Base-by-base conservation (phyloP, 2,797 vertebrate species). In the Labroides dimidiatus region DNA sequence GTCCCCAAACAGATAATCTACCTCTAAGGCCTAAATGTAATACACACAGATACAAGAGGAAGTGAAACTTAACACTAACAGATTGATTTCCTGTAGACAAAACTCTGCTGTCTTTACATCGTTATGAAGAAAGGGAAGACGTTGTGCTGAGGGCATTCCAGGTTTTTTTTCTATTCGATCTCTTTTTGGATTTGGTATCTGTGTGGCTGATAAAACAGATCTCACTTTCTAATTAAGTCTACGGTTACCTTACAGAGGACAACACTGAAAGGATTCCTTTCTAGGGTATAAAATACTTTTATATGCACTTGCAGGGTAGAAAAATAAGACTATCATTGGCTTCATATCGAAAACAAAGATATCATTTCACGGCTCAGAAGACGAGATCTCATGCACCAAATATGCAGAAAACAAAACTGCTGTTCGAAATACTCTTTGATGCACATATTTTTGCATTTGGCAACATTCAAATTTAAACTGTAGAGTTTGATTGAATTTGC, bases 401-500 rank as follows among this genome's bases (percentile, higher is more conserved):
- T 39, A 39, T 4, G 49, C 11, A 27, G 9, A 47, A 36, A 50
- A 50, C 23, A 50, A 12, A 16, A 24, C 14, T 24, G 21, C 33
- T 48, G 24, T n/a, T 9, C n/a, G 3, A 50, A 62, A 64, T 54
- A 39, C 30, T 55, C 51, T 44, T 58, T 58, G 33, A 51, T 62
- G 48, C 10, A 42, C 72, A 47, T 54, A 37, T 48, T 62, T 51
- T 16, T 45, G 39, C 23, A 52, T 47, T 47, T 20, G 41, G 39
- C 17, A 64, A 48, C 21, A 44, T 9, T 17, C 37, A 70, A 59
- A 64, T 55, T 30, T 9, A 64, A 54, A 71, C 44, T 72, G 23
- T 33, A 2, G 17, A 21, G 13, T 15, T 37, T 41, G 54, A 68
- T 63, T 74, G 30, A 57, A 69, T 75, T 62, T 75, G 19, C 65